Base-by-base conservation (phyloP, 2,888 invertebrate species). In the Parapristionchus giblindavisi region DNA sequence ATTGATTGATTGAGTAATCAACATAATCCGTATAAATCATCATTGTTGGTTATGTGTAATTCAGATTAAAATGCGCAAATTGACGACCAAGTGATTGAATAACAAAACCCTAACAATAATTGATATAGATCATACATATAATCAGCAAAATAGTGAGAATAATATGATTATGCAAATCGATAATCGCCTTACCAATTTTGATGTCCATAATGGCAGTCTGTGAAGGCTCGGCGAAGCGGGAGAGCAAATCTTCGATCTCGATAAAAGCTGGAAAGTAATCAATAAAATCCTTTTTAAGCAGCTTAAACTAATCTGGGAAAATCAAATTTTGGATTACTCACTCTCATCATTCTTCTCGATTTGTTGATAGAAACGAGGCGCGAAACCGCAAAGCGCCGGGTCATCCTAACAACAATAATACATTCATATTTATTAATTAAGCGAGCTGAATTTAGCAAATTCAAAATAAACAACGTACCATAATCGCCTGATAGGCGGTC, bases 161-260 rank as follows among this genome's bases (percentile, higher is more conserved):
- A n/a, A n/a, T n/a, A n/a, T n/a, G 27, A 63, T 21, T 48, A 71
- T 36, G 60, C 24, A 34, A 65, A 34, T 36, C 29, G 21, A 73
- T 11, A 29, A 34, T 24, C 17, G 24, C n/a, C 71, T 65, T 27
- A 63, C 98, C 98, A 92, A 98, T 94, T 91, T 98, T 98, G 78
- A 98, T 93, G 89, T 98, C 98, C 93, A 98, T 96, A 0, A 98
- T 95, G 11, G 85, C 97, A 92, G 97, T 95, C 0, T 97, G 94
- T 2, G 80, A 93, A 0, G 96, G 96, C 89, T 96, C 94, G 86
- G 91, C 91, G 89, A 96, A 97, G 76, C 94, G 94, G 85, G 94
- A 93, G 34, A 96, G 90, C 29, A 98, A 91, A 89, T 98, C 96
- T 90, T 97, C 95, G 79, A 98, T 92, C 89, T 97, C 96, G 86